Conservation (phyloP, 2,113 vertebrate genomes). For the Tachuris rubrigastra region DNA sequence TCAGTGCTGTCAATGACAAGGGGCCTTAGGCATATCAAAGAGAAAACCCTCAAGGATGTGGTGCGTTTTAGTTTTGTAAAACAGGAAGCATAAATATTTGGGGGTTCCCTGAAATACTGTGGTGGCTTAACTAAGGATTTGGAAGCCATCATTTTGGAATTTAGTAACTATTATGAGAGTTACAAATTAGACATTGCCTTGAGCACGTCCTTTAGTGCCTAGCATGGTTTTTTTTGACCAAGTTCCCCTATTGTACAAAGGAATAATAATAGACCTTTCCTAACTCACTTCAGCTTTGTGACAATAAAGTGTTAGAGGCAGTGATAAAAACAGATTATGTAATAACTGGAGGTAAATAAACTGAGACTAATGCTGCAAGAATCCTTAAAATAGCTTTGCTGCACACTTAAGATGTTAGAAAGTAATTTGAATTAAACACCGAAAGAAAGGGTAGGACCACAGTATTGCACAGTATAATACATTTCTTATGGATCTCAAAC, state of each 20-base stretch:
- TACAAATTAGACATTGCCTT: not conserved
- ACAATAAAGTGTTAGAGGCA: not conserved
- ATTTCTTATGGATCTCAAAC: not conserved
- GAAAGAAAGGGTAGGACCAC: not conserved
- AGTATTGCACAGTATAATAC: not conserved
- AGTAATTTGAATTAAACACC: not conserved
- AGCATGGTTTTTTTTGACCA: not conserved
- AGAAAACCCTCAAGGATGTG: not conserved
- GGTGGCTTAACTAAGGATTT: not conserved
- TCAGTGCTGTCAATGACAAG: not conserved
- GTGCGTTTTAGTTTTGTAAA: not conserved
- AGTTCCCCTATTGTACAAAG: not conserved
- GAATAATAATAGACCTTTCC: not conserved
- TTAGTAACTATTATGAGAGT: not conserved
- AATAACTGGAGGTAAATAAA: not conserved
- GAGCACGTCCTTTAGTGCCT: not conserved
- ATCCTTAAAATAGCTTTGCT: not conserved
- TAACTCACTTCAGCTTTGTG: not conserved
- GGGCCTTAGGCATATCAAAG: not conserved
- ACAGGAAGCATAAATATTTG: not conserved
- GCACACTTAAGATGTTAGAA: not conserved
- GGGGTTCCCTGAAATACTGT: not conserved
- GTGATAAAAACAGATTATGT: not conserved
- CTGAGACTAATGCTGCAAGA: not conserved
- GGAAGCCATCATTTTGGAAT: not conserved